These are phyloP conservation scores for Tragelaphus strepsiceros DNA, from an alignment of 2,113 vertebrate species.

Conservation along the genomic window DNA sequence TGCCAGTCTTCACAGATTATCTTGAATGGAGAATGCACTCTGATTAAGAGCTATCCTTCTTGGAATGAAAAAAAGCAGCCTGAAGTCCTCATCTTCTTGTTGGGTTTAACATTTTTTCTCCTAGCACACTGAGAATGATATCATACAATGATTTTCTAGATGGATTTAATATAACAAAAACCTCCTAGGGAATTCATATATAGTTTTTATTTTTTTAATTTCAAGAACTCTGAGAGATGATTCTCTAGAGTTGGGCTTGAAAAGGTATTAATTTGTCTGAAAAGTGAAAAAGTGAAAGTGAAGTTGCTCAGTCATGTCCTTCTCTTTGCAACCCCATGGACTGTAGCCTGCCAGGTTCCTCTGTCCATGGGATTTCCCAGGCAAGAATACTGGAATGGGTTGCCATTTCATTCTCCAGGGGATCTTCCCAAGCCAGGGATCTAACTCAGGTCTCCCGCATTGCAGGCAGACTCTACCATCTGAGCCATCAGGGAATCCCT, in stretches of 20 bases:
- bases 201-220: neutral
- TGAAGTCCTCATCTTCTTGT: conserved; percentile 42
- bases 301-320: neutral
- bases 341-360: neutral
- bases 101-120: conserved; percentile 30
- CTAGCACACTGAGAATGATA: neutral
- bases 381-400: neutral
- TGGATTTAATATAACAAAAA: conserved; percentile 17
- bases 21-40: conserved; percentile 75
- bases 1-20: conserved; percentile 71
- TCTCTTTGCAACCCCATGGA: neutral
- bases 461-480: neutral
- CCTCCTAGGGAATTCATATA: neutral
- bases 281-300: neutral
- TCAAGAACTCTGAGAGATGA: neutral
- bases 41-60: conserved; percentile 69
- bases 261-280: neutral
- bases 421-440: neutral
- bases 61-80: conserved; percentile 37
- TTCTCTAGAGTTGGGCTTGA: conserved; percentile 25
- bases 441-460: neutral
- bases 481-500: neutral
- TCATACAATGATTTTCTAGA: neutral
- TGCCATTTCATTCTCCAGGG: neutral
- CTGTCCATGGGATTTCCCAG: neutral